Percentiles rank a stretch among this genome's conserved stretches.
Conservation (phyloP, 2,888 invertebrate genomes). For the Rhogogaster chlorosoma region DNA sequence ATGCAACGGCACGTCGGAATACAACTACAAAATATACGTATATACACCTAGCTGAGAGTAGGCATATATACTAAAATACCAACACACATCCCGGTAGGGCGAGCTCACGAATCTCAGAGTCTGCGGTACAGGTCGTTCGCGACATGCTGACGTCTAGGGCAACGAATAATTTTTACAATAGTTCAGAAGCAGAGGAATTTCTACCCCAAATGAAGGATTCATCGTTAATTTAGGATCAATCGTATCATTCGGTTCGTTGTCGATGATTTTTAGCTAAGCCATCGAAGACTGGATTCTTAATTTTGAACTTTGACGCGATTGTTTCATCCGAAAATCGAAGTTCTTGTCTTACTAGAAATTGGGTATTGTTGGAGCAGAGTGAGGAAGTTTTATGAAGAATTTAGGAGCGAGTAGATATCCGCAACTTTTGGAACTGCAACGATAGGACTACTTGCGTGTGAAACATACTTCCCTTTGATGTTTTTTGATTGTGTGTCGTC, state of each 20-base stretch:
- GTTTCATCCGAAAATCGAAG: neutral
- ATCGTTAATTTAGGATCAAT: neutral
- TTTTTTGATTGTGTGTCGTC: conserved; percentile 57
- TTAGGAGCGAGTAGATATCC: conserved; percentile 56
- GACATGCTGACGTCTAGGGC: neutral
- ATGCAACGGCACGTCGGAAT: conserved; percentile 76
- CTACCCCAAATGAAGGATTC: neutral
- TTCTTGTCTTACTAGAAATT: neutral
- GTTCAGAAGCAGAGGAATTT: neutral
- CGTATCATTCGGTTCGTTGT: neutral
- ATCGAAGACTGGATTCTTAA: neutral
- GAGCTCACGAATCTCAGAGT: neutral
- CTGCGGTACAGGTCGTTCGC: conserved; percentile 22
- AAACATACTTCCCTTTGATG: conserved; percentile 68
- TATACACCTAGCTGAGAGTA: neutral
- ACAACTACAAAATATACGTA: conserved; percentile 55
- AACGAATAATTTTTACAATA: neutral
- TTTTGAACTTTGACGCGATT: neutral
- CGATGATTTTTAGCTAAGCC: neutral
- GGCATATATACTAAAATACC: conserved; percentile 25
- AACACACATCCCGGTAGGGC: neutral
- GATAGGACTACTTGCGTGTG: conserved; percentile 57
- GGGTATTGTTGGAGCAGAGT: neutral
- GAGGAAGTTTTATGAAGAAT: conserved; percentile 39
- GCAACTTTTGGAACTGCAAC: conserved; percentile 63